Conservation (phyloP, 2,888 invertebrate species). For the Zeuzera pyrina region DNA sequence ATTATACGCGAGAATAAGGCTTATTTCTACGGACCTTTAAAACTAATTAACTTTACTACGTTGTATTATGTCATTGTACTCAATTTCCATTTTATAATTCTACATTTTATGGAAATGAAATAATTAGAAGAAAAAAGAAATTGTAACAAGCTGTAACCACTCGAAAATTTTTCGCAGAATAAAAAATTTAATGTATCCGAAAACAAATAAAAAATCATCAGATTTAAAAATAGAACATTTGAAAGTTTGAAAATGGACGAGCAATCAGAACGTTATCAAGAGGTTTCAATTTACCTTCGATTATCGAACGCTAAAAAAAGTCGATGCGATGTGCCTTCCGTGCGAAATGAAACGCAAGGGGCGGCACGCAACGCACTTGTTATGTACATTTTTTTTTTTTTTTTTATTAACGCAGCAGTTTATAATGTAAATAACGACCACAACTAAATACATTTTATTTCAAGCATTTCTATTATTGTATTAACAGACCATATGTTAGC, state of each 20-base stretch:
- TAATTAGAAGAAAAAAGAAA: too few species aligned
- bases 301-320: slow-evolving; percentile 39
- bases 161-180: too few species aligned
- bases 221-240: neutral
- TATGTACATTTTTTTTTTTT: slow-evolving; percentile 6
- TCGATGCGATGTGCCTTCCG: slow-evolving; percentile 42
- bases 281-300: slow-evolving; percentile 54
- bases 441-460: neutral
- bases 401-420: slow-evolving; percentile 2
- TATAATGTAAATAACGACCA: slow-evolving; percentile 3
- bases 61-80: too few species aligned
- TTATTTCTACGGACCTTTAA: too few species aligned
- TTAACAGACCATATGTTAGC: too few species aligned
- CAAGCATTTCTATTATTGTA: neutral
- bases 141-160: too few species aligned
- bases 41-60: too few species aligned
- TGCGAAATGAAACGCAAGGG: slow-evolving; percentile 46
- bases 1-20: too few species aligned
- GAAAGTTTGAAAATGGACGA: slow-evolving; percentile 7
- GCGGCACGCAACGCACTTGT: slow-evolving; percentile 47
- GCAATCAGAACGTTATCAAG: slow-evolving; percentile 9
- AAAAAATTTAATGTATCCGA: too few species aligned
- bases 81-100: too few species aligned
- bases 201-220: too few species aligned
- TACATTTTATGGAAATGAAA: too few species aligned